Evolutionary conservation across 2,888 invertebrate species (phyloP), one percentile per base, ranked within the genome.

Genomic region (Drosophila subsilvestris): DNA sequence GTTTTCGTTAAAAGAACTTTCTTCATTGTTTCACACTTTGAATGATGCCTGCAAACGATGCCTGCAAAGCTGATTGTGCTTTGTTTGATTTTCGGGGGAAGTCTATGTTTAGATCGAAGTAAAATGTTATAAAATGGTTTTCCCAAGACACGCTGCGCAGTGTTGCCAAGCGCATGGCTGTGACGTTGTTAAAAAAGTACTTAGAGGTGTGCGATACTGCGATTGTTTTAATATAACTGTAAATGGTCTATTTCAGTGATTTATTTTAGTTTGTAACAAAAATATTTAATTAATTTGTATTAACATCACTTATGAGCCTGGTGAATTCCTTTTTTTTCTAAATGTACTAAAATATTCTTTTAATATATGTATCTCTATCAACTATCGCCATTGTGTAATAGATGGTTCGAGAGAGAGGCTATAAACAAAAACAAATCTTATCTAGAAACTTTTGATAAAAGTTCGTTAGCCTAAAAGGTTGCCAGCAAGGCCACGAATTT

Each of bases 1-100:
- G 78, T 42, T 72, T 86, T 87, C 7, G 74, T 87, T 63, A 86
- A 72, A 42, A 87, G 20, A 27, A 89, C 86, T 71, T 86, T 86
- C 59, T 86, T 89, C 86, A 86, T 86, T 43, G 43, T 70, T 49
- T 10, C 2, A 2, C 6, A 50, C 8, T 58, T 29, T 43, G 1
- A 25, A 56, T 8, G 1, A 6, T n/a, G 55, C 32, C 56, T 48
- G 18, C 29, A 27, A 27, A 29, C 14, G 5, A 3, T 14, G 10
- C 14, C 8, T 14, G 56, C n/a, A n/a, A 25, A 47, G 18, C 18
- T 27, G 1, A 4, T 22, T 20, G 14, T 12, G n/a, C 9, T 20
- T 22, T 42, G 25, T 7, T 8, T 17, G 6, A 29, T 14, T 54
- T 66, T 27, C 43, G 56, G 76, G 82, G 77, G 74, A 76, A 47